Evolutionary conservation across 2,888 invertebrate genomes (phyloP), one percentile per base, ranked within the genome.

Genomic region (Aphrophora alni): DNA sequence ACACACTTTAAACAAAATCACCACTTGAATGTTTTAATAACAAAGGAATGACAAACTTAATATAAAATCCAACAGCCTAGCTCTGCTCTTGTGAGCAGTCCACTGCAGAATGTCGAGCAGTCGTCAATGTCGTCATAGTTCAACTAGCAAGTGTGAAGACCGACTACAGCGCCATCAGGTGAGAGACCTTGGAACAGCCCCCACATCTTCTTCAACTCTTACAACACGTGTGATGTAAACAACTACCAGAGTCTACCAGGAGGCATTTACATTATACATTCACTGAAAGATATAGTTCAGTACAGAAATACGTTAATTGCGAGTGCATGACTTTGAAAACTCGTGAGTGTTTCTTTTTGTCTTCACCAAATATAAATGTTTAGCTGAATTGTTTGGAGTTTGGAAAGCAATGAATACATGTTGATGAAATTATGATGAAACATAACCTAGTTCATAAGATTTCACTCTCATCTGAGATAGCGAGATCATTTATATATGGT

Each of bases 91-190:
- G 1, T 2, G 59, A 59, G 21, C 59, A 59, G 59, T 59, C 59
- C n/a, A 59, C 59, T 59, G 59, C 59, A 59, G 59, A 59, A 59
- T 59, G 59, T 59, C 59, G 4, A 59, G 21, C 21, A 59, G 12
- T 59, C 4, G 14, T 10, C 44, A 44, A n/a, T n/a, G 44, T 33
- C 44, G 59, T 59, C 59, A 5, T 8, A 33, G 33, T 33, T 33
- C 33, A 8, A 33, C 33, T 59, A 10, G 21, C 59, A 21, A 59
- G 59, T 7, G 59, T 21, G 59, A 59, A 59, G 21, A 59, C 4
- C n/a, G 59, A 59, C 59, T 59, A n/a, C 21, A 59, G 21, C 59
- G 59, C 59, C 59, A 59, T 59, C 59, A 59, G 59, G 59, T 59
- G 59, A 21, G 59, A 10, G 21, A 33, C n/a, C 59, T 21, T 59